A percentile compares a stretch with the other conserved stretches of the same genome.
These are phyloP conservation scores for Rhyacophila evoluta DNA, from an alignment of 2,888 invertebrate species.

Conservation along the genomic window DNA sequence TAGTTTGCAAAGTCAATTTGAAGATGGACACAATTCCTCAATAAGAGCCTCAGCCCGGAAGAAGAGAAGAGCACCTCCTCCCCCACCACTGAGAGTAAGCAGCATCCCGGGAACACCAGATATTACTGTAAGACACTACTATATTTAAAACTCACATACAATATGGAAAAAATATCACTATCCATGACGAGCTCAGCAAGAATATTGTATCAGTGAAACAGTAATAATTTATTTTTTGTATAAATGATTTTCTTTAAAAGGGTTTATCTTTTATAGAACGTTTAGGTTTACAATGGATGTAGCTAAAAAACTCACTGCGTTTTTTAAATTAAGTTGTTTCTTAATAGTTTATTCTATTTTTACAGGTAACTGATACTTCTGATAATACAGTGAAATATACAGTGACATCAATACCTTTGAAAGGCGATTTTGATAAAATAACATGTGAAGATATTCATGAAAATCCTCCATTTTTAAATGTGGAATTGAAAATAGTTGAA, in stretches of 20 bases:
- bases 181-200: no score
- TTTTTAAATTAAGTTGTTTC: no score
- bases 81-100: slow-evolving; percentile 60
- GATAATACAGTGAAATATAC: slow-evolving; percentile 28
- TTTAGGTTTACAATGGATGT: no score
- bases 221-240: no score
- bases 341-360: slow-evolving; percentile 35
- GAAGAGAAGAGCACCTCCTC: slow-evolving; percentile 75
- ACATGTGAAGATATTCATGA: slow-evolving; percentile 47
- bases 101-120: slow-evolving; percentile 53
- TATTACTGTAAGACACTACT: slow-evolving; percentile 49
- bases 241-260: no score
- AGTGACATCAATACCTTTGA: background rate
- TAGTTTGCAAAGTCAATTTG: slow-evolving; percentile 73
- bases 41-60: slow-evolving; percentile 71
- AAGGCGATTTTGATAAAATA: background rate
- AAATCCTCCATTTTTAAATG: slow-evolving; percentile 61
- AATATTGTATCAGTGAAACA: no score
- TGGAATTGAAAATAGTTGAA: slow-evolving; percentile 68
- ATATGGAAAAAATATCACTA: no score
- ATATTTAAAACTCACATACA: no score
- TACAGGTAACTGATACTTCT: slow-evolving; percentile 49
- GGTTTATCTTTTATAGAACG: no score
- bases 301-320: no score
- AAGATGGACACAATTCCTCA: slow-evolving; percentile 64